Percentiles rank a stretch among this genome's conserved stretches.
Evolutionary conservation across 2,797 vertebrate species (phyloP).

Genomic region (Amblyopsis hoosieri): DNA sequence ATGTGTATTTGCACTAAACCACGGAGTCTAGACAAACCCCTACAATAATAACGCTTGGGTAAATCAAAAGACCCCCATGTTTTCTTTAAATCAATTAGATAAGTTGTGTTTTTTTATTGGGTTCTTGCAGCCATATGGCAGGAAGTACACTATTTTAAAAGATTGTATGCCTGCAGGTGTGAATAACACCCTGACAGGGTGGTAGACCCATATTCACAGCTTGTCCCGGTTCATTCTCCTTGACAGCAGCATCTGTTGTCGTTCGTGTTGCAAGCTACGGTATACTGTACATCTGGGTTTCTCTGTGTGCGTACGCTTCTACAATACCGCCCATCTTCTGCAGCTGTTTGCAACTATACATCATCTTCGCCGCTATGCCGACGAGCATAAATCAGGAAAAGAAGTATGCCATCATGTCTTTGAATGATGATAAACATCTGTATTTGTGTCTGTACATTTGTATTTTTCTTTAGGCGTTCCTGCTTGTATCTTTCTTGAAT

Average conservation of each 20-base stretch:
- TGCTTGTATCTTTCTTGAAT: no score
- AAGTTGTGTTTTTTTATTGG: constrained; percentile 3
- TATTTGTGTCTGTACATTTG: no score
- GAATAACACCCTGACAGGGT: constrained; percentile 37
- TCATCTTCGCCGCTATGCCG: no score
- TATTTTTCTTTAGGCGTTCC: no score
- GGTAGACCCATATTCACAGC: constrained; percentile 35
- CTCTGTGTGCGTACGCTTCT: neutral
- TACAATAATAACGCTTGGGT: constrained; percentile 5
- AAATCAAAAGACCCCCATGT: constrained; percentile 8
- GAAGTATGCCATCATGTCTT: no score
- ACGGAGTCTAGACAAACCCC: constrained; percentile 13
- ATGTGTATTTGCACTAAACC: constrained; percentile 44
- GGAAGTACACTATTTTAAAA: constrained; percentile 14
- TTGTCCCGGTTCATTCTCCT: constrained; percentile 18
- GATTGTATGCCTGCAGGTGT: constrained; percentile 20
- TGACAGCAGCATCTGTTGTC: constrained; percentile 41
- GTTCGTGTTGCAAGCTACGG: constrained; percentile 3
- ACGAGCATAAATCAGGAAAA: no score
- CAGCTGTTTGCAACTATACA: no score
- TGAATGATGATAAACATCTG: no score
- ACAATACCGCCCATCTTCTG: no score
- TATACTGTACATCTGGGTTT: neutral
- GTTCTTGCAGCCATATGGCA: constrained; percentile 10
- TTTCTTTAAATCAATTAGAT: constrained; percentile 8